phyloP scores from a whole-genome alignment of 2,888 invertebrate species.

The Nomada fabriciana region DNA sequence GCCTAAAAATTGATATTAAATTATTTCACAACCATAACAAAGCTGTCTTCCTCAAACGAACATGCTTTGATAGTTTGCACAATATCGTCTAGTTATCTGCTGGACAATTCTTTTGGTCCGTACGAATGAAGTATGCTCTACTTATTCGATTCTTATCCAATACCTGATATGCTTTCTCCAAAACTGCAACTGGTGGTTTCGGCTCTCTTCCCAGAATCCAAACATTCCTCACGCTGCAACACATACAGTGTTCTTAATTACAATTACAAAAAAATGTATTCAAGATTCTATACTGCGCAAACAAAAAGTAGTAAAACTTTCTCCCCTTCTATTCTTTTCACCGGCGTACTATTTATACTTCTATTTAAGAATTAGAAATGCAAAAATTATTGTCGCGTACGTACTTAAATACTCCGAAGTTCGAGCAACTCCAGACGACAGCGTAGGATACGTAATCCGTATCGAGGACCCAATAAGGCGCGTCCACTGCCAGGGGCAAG shows the following conservation, averaged over 20 bases:
- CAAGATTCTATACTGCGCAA: no score
- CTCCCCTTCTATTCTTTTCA: no score
- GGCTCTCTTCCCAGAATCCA: constrained; percentile 89
- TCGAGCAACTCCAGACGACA: constrained; percentile 88
- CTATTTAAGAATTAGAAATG: no score
- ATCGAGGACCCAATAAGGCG: constrained; percentile 88
- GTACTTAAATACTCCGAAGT: constrained; percentile 86
- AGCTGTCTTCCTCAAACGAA: background rate
- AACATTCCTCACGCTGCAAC: constrained; percentile 59
- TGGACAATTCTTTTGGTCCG: constrained; percentile 88
- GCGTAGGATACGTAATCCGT: constrained; percentile 88
- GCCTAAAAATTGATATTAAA: background rate
- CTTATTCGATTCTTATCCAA: constrained; percentile 87
- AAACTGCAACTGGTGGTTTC: constrained; percentile 86
- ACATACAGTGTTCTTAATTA: background rate
- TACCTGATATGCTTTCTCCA: constrained; percentile 87
- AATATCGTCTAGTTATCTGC: constrained; percentile 46
- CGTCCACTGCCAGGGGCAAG: constrained; percentile 86
- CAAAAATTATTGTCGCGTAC: background rate
- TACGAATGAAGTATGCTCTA: constrained; percentile 86
- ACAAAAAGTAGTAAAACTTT: no score
- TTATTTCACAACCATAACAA: constrained; percentile 16
- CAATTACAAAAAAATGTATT: no score
- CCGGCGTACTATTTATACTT: no score
- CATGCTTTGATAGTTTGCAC: background rate